A percentile compares a stretch with the other conserved stretches of the same genome.
Conservation (phyloP, 2,113 vertebrate genomes). For the Otocyon megalotis region DNA sequence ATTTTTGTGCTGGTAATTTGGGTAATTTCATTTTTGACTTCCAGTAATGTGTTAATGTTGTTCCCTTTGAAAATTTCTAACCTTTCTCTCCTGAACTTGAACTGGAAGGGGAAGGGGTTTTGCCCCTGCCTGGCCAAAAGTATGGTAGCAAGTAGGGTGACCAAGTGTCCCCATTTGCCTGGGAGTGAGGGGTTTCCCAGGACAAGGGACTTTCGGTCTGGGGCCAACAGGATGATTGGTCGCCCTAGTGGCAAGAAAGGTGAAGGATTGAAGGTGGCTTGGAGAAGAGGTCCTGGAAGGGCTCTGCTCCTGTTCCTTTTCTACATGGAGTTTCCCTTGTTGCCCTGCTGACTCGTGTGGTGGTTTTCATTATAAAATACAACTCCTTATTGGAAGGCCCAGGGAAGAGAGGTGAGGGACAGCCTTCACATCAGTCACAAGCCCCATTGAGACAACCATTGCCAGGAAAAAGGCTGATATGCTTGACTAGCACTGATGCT, state of each 20-base stretch:
- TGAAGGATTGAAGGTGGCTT: neutral
- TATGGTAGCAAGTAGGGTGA: neutral
- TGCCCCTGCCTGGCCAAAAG: neutral
- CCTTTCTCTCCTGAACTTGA: slow-evolving; percentile 40
- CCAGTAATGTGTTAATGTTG: neutral
- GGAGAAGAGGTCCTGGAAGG: neutral
- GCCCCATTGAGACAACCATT: slow-evolving; percentile 35
- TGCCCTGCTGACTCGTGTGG: neutral
- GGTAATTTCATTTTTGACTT: slow-evolving; percentile 46
- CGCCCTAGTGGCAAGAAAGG: neutral
- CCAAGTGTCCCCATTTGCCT: neutral
- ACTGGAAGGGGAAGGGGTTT: neutral
- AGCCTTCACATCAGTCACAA: neutral
- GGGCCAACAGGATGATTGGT: neutral
- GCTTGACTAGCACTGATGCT: slow-evolving; percentile 73
- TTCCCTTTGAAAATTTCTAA: slow-evolving; percentile 37
- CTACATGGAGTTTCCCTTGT: neutral
- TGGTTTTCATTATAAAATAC: neutral
- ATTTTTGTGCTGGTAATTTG: neutral
- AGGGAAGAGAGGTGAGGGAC: neutral
- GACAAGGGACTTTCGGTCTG: slow-evolving; percentile 43
- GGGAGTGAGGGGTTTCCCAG: slow-evolving; percentile 29
- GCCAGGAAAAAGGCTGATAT: slow-evolving; percentile 74
- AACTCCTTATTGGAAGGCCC: neutral
- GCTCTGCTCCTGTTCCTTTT: neutral